Base-by-base conservation (phyloP, 2,888 invertebrate species). In the Papilio gigon region DNA sequence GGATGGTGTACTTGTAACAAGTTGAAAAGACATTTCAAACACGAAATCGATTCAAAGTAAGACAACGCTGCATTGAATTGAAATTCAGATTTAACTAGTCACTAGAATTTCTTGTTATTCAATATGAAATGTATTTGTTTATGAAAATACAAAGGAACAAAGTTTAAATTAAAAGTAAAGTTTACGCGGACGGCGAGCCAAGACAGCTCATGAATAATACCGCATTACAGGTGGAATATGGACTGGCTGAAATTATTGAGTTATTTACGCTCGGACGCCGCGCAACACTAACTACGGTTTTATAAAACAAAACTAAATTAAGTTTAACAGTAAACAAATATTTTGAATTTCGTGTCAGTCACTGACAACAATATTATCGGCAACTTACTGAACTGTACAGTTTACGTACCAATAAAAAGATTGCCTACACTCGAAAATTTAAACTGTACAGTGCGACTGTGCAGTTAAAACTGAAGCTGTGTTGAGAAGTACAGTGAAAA, bases 161-260 rank as follows among this genome's bases (percentile, higher is more conserved):
- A 68, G 64, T 68, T 68, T 65, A 68, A 68, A 68, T 68, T 68
- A 65, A 68, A 68, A 68, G 68, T 60, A 68, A 68, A 68, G 60
- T 68, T 65, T 59, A 20, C 30, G 64, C 65, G 58, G 50, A 22
- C 50, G 33, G 35, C 14, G 50, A 53, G 40, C 25, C 53, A 68
- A 64, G 59, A 53, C 58, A 53, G 37, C 59, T 64, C 60, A 64
- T 64, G 68, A 68, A 64, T 64, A 68, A 68, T 68, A 40, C 68
- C 59, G 47, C 65, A 65, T 37, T 67, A 44, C 67, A 56, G 61
- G 56, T 67, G 27, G 63, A 64, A 63, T 42, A 50, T 20, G 64
- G 50, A 65, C 30, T 68, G 11, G 35, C 6, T 56, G 44, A 63
- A 68, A 44, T 47, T 58, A 25, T 59, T 27, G 27, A 61, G 56